A percentile compares a stretch with the other conserved stretches of the same genome.
phyloP scores from a whole-genome alignment of 2,888 invertebrate genomes.

The Coleophora flavipennella region DNA sequence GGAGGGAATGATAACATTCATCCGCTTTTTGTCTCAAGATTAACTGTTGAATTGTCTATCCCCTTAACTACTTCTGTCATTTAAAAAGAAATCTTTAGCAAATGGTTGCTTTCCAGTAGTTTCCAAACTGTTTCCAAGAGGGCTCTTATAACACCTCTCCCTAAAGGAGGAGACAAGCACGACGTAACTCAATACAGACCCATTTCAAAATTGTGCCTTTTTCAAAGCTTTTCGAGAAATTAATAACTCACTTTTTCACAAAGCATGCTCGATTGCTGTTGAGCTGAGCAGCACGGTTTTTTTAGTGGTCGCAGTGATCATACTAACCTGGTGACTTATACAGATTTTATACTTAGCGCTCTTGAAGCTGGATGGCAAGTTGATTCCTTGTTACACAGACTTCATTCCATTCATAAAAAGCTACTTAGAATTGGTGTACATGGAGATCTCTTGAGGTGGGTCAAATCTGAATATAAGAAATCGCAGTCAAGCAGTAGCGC shows the following conservation, averaged over 20 bases:
- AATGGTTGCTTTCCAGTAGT: neutral
- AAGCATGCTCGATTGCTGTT: neutral
- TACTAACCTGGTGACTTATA: neutral
- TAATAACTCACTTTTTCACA: neutral
- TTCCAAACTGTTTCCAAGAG: no score
- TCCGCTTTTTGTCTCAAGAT: neutral
- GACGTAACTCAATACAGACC: conserved; percentile 1
- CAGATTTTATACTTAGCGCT: neutral
- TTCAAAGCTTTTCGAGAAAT: conserved; percentile 1
- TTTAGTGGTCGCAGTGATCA: neutral
- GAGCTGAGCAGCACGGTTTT: neutral
- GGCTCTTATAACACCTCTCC: neutral
- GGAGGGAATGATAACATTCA: neutral
- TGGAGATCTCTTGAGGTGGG: conserved; percentile 1
- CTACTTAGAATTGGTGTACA: neutral
- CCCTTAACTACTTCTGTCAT: neutral
- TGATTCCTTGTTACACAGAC: conserved; percentile 1
- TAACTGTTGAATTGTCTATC: neutral
- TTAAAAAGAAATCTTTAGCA: neutral
- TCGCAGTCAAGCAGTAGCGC: no score
- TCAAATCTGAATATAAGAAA: neutral
- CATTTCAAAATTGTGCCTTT: neutral
- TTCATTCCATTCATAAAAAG: neutral
- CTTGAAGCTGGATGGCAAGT: neutral
- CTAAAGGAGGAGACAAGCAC: neutral